Conservation (phyloP, 2,797 vertebrate genomes). For the Tauraco hartlaubi region DNA sequence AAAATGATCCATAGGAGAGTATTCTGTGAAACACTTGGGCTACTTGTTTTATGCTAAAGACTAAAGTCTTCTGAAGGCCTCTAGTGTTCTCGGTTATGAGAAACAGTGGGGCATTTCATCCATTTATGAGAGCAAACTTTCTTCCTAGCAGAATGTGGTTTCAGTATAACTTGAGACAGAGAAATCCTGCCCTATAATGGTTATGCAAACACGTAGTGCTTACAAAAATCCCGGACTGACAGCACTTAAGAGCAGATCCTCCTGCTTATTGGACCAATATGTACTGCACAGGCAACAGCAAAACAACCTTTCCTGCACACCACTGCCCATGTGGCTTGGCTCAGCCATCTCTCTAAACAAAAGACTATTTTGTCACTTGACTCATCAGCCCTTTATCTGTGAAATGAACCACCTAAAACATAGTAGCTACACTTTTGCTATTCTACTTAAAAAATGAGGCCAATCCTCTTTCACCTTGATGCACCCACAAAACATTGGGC, state of each 20-base stretch:
- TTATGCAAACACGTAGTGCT: neutral
- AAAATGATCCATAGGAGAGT: neutral
- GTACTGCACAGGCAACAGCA: neutral
- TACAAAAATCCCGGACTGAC: neutral
- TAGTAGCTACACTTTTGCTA: neutral
- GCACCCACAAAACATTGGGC: neutral
- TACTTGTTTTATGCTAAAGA: neutral
- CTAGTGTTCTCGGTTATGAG: neutral
- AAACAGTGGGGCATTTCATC: neutral
- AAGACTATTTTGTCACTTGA: neutral
- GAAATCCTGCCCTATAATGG: neutral
- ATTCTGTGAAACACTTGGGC: neutral
- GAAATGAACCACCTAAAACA: neutral
- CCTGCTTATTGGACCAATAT: neutral
- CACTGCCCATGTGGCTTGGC: neutral
- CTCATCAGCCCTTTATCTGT: neutral
- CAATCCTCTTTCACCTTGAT: neutral
- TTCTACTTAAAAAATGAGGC: neutral
- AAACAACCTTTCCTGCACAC: neutral
- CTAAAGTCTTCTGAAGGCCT: neutral
- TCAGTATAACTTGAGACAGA: neutral
- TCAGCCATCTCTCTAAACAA: neutral
- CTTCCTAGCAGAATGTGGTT: neutral
- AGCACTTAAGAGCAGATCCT: neutral
- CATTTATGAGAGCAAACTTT: neutral